phyloP scores from a whole-genome alignment of 2,797 vertebrate species.

The Labroides dimidiatus region DNA sequence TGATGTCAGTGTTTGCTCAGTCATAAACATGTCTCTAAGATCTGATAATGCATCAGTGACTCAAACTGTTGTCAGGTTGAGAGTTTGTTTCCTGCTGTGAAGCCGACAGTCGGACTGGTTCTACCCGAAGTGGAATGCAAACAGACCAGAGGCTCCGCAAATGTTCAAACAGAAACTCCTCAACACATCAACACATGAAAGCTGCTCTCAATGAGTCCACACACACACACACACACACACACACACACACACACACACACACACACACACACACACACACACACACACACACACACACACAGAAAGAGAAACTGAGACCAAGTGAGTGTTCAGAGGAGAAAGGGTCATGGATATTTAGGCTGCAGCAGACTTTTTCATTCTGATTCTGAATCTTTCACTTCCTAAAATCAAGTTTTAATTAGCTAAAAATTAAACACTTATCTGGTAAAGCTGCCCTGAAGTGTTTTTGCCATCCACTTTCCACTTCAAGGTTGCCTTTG shows the following conservation, averaged over 20 bases:
- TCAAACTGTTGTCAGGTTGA: constrained; percentile 2
- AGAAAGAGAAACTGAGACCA: not conserved
- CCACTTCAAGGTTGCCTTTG: not conserved
- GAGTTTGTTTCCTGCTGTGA: constrained; percentile 7
- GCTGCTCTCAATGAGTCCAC: not conserved
- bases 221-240: not conserved
- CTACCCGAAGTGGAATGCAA: constrained; percentile 70
- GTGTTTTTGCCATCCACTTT: no score
- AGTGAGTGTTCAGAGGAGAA: no score
- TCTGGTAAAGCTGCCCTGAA: not conserved
- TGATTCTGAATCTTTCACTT: not conserved
- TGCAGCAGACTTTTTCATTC: not conserved
- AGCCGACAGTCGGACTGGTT: constrained; percentile 30
- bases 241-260: not conserved
- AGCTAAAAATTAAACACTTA: not conserved
- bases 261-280: not conserved
- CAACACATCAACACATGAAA: constrained; percentile 20
- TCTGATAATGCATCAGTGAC: constrained; percentile 14
- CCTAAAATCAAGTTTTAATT: not conserved
- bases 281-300: not conserved
- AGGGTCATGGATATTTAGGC: not conserved
- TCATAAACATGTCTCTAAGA: not conserved
- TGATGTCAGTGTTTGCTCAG: constrained; percentile 36
- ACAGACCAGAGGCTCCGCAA: constrained; percentile 60
- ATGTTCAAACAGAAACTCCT: constrained; percentile 45